A percentile compares a stretch with the other conserved stretches of the same genome.
These are phyloP conservation scores for Neopipo cinnamomea DNA, from an alignment of 2,113 vertebrate genomes.

Conservation along the genomic window DNA sequence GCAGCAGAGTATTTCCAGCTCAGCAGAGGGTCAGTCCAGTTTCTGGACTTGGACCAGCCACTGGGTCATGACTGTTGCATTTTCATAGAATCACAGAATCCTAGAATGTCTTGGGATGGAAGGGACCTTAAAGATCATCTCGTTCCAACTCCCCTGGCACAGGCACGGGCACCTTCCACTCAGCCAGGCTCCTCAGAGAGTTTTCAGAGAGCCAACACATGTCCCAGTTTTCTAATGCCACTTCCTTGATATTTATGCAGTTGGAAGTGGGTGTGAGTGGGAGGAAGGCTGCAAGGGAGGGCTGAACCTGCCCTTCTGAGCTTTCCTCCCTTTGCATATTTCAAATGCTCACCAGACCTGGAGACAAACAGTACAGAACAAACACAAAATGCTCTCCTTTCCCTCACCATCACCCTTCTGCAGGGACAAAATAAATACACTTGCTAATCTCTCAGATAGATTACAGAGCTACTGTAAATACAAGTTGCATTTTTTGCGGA, in stretches of 20 bases:
- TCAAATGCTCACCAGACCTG: constrained; percentile 34
- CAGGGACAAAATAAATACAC: constrained; percentile 40
- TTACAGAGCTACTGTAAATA: constrained; percentile 45
- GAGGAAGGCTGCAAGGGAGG: background rate
- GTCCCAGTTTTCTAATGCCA: background rate
- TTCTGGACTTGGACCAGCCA: background rate
- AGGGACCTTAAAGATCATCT: background rate
- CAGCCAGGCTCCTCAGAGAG: background rate
- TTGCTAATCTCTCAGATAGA: constrained; percentile 22
- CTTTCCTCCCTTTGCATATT: constrained; percentile 34
- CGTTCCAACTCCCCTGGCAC: background rate
- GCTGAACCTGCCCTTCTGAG: background rate
- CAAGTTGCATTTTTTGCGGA: background rate
- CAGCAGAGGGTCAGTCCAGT: background rate
- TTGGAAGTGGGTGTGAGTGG: background rate
- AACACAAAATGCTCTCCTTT: constrained; percentile 19
- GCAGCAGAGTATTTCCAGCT: background rate
- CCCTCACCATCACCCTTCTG: background rate
- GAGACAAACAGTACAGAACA: constrained; percentile 38
- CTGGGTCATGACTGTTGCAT: background rate
- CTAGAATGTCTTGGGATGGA: background rate
- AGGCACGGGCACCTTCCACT: background rate
- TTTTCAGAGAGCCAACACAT: background rate
- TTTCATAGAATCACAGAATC: background rate
- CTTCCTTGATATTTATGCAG: background rate